Evolutionary conservation across 2,888 invertebrate genomes (phyloP).

Genomic region (Argyra leucocephala): DNA sequence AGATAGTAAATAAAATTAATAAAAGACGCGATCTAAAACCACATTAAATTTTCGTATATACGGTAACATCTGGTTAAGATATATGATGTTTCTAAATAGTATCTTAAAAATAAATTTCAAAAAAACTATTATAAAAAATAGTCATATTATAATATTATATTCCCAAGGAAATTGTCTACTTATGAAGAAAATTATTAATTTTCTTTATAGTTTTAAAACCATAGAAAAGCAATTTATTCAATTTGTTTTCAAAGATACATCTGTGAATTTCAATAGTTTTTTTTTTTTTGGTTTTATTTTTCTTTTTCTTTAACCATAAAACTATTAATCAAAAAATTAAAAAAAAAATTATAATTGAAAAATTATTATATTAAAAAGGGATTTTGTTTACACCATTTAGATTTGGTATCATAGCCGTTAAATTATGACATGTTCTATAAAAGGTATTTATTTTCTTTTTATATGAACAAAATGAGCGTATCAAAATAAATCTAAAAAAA

Average conservation of each 20-base stretch:
- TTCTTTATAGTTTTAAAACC: neutral
- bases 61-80: neutral
- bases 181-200: neutral
- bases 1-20: neutral
- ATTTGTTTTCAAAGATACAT: neutral
- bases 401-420: neutral
- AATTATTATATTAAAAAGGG: neutral
- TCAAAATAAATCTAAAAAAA: no score
- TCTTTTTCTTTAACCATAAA: neutral
- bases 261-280: neutral
- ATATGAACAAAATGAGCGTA: no score
- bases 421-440: no score
- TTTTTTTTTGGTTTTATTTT: neutral
- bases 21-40: neutral
- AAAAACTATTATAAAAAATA: neutral
- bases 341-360: neutral
- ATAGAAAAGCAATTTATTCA: neutral
- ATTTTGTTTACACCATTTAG: neutral
- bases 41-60: neutral
- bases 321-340: conserved; percentile 2
- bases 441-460: no score
- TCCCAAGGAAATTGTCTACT: neutral
- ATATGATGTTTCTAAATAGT: no score
- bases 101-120: neutral
- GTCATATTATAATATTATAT: neutral